Conservation (phyloP, 2,888 invertebrate species). For the Labia minor region DNA sequence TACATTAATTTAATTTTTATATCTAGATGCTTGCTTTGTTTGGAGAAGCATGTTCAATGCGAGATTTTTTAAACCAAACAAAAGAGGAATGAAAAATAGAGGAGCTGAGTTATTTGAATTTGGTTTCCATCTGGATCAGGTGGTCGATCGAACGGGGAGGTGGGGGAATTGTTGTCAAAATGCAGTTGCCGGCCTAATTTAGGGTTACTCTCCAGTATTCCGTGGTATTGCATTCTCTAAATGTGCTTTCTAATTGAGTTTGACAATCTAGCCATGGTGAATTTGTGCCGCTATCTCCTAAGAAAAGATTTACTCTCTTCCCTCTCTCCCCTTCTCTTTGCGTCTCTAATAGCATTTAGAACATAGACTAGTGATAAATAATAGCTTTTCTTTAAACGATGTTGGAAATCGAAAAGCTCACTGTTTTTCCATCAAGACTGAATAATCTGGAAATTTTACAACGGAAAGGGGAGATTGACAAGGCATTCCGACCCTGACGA, state of each 20-base stretch:
- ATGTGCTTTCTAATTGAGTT: not conserved
- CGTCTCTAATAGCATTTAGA: not conserved
- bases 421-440: conserved; percentile 22
- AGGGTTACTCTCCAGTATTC: not conserved
- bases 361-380: conserved; percentile 19
- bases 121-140: too few species aligned
- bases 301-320: not conserved
- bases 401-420: conserved; percentile 22
- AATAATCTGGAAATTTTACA: conserved; percentile 25
- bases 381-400: conserved; percentile 25
- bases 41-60: conserved; percentile 4
- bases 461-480: conserved; percentile 16
- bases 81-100: not conserved
- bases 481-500: not conserved
- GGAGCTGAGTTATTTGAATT: not conserved
- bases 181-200: not conserved
- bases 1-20: conserved; percentile 13
- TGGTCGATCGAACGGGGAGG: too few species aligned
- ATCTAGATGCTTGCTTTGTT: conserved; percentile 13
- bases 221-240: not conserved
- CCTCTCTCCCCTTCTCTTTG: too few species aligned
- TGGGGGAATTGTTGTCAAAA: too few species aligned
- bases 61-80: conserved; percentile 13
- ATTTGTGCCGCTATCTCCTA: not conserved
- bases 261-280: not conserved